Evolutionary conservation across 2,113 vertebrate genomes (phyloP).

Genomic region (Pterocles orientalis): DNA sequence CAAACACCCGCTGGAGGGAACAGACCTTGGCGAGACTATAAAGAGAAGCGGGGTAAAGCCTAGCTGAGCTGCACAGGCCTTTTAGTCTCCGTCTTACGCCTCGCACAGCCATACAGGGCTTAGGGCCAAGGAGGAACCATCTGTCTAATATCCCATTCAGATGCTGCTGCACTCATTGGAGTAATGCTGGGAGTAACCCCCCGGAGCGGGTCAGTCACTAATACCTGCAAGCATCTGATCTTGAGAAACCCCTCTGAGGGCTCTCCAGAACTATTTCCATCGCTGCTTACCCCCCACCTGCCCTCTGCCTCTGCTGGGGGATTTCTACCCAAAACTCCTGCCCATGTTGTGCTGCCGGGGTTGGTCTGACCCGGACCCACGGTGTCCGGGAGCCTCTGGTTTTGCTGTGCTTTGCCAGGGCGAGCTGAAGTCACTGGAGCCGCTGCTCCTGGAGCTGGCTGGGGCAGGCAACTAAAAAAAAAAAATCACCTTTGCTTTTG

Average conservation of each 20-base stretch:
- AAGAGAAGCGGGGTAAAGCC: neutral
- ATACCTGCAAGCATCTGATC: neutral
- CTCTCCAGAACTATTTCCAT: accelerated
- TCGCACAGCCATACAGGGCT: neutral
- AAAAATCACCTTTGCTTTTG: neutral
- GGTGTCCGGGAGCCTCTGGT: neutral
- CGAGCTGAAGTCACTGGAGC: neutral
- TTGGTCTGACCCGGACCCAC: neutral
- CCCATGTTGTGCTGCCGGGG: accelerated
- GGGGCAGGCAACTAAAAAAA: neutral
- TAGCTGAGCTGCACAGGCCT: neutral
- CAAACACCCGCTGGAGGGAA: neutral
- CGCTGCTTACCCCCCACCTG: accelerated
- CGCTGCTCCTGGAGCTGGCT: neutral
- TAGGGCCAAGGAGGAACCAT: neutral
- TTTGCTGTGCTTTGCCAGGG: neutral
- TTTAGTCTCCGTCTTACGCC: neutral
- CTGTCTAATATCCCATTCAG: neutral
- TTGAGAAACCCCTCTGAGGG: neutral
- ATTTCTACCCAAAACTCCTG: neutral
- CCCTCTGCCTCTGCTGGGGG: neutral
- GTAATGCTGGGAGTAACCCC: neutral
- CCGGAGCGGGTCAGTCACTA: neutral
- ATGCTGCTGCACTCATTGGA: neutral
- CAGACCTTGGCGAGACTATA: neutral